Conservation (phyloP, 2,797 vertebrate species). For the Falco novaeseelandiae region DNA sequence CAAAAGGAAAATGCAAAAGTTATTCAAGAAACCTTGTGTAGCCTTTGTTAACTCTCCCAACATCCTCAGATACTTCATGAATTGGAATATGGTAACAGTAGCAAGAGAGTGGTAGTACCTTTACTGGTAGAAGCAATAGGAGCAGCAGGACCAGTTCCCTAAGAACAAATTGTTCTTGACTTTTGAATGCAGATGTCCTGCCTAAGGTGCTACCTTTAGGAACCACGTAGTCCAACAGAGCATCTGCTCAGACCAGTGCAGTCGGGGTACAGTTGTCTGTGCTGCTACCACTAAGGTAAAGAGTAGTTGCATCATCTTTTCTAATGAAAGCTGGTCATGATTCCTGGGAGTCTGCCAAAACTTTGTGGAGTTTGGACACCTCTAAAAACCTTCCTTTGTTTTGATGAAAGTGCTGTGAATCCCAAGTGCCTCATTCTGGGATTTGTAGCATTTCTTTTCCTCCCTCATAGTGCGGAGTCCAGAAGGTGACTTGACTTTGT, state of each 20-base stretch:
- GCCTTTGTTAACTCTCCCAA: neutral
- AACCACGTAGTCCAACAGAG: accelerated
- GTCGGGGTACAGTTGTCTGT: neutral
- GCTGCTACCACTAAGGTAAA: neutral
- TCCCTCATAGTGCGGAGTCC: conserved; percentile 82
- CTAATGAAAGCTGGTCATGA: neutral
- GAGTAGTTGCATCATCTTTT: neutral
- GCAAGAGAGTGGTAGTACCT: neutral
- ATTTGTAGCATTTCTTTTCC: neutral
- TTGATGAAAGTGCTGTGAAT: neutral
- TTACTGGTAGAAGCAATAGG: neutral
- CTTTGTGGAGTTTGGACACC: neutral
- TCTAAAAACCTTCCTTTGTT: neutral
- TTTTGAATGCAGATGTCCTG: neutral
- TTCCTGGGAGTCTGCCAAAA: neutral
- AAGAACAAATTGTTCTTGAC: neutral
- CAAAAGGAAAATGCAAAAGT: neutral
- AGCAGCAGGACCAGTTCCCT: neutral
- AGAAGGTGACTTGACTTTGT: conserved; percentile 83
- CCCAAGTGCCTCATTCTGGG: neutral
- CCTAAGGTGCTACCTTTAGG: neutral
- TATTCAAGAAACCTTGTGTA: neutral
- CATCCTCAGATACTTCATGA: neutral
- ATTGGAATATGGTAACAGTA: neutral
- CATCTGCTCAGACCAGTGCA: neutral